Evolutionary conservation across 2,797 vertebrate species (phyloP).

Genomic region (Protonibea diacanthus): DNA sequence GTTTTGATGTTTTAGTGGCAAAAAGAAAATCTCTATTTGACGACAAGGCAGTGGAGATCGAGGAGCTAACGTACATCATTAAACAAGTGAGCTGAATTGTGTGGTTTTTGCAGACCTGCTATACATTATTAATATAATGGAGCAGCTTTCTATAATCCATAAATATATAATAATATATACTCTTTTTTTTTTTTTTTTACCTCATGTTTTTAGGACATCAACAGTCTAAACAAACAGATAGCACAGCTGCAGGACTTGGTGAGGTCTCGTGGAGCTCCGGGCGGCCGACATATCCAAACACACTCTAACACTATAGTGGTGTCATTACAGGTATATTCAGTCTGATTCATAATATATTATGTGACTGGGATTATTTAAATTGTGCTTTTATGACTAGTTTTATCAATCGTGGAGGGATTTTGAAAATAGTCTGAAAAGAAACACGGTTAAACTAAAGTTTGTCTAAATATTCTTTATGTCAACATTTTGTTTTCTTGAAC

Average conservation of each 20-base stretch:
- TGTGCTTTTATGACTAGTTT: not conserved
- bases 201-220: slow-evolving; percentile 88
- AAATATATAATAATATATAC: not conserved
- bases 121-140: not conserved
- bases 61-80: slow-evolving; percentile 96
- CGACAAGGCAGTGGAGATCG: slow-evolving; percentile 94
- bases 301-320: slow-evolving; percentile 96
- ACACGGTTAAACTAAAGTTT: not conserved
- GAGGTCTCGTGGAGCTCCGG: slow-evolving; percentile 88
- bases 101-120: not conserved
- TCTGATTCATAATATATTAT: not conserved
- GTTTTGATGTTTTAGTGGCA: slow-evolving; percentile 87
- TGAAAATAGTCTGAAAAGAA: no score
- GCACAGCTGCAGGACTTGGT: slow-evolving; percentile 94
- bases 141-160: not conserved
- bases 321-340: slow-evolving; percentile 87
- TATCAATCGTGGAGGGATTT: not conserved
- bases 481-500: not conserved
- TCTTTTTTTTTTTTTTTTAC: slow-evolving; percentile 8
- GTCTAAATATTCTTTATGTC: not conserved
- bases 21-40: slow-evolving; percentile 97
- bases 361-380: not conserved
- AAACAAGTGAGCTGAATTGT: slow-evolving; percentile 88
- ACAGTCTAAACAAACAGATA: slow-evolving; percentile 95
- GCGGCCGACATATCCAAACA: slow-evolving; percentile 91